phyloP scores from a whole-genome alignment of 2,113 vertebrate species.

The Caranx ignobilis region DNA sequence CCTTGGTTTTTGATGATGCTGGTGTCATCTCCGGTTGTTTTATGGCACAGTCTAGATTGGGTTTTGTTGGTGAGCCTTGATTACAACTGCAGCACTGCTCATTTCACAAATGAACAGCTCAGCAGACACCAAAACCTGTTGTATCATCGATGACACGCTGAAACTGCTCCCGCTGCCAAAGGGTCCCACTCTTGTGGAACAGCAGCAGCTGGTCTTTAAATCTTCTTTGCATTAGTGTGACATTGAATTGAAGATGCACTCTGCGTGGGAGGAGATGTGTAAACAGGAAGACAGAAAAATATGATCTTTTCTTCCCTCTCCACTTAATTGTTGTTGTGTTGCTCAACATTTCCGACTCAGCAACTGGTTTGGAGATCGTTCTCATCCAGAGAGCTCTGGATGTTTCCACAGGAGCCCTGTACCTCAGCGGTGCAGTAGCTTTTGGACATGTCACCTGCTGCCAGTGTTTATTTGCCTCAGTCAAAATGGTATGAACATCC shows the following conservation, averaged over 20 bases:
- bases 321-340: not conserved
- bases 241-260: not conserved
- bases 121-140: constrained; percentile 37
- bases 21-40: constrained; percentile 56
- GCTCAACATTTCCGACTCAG: not conserved
- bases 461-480: constrained; percentile 55
- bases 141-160: constrained; percentile 25
- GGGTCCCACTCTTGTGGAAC: constrained; percentile 31
- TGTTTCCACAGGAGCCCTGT: constrained; percentile 30
- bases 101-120: constrained; percentile 66
- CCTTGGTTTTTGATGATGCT: constrained; percentile 41
- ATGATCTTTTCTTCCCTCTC: no score
- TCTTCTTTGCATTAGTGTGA: constrained; percentile 18
- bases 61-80: constrained; percentile 60
- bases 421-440: constrained; percentile 24
- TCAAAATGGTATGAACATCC: constrained; percentile 57
- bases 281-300: not conserved
- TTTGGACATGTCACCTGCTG: constrained; percentile 56
- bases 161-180: constrained; percentile 8
- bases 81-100: constrained; percentile 56
- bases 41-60: constrained; percentile 46
- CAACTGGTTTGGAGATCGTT: not conserved
- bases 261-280: not conserved
- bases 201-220: constrained; percentile 40
- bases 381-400: constrained; percentile 38